These are phyloP conservation scores for Danio aesculapii DNA, from an alignment of 2,797 vertebrate genomes.

Conservation along the genomic window DNA sequence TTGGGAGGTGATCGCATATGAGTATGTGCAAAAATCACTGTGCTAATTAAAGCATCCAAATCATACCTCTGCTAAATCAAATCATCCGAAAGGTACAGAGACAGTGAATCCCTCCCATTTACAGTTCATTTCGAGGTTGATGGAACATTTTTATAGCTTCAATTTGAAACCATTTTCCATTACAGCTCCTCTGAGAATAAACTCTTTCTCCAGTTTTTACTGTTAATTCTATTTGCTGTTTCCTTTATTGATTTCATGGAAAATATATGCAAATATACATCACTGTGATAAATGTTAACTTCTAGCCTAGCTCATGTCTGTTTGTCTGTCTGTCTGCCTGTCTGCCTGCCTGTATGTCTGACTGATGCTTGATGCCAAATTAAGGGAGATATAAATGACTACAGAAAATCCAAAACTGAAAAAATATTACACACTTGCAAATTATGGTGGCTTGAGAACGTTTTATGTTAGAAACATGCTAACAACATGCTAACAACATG, in stretches of 20 bases:
- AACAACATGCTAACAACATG: no score
- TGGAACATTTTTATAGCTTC: neutral
- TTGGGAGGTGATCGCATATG: neutral
- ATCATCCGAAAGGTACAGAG: slow-evolving; percentile 5
- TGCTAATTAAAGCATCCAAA: slow-evolving; percentile 37
- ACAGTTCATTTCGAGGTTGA: slow-evolving; percentile 19
- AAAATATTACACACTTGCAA: no score
- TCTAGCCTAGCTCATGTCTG: neutral
- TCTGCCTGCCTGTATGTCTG: no score
- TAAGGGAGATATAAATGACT: no score
- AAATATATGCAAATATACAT: neutral
- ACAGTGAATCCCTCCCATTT: slow-evolving; percentile 20
- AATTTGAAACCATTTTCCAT: neutral
- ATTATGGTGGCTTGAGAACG: no score
- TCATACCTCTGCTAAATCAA: slow-evolving; percentile 13
- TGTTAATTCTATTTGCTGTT: neutral
- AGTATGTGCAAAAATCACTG: slow-evolving; percentile 7
- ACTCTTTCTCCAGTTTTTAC: neutral
- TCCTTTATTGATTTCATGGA: neutral
- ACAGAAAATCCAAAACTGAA: no score
- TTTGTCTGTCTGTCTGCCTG: no score
- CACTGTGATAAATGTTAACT: neutral
- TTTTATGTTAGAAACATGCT: no score
- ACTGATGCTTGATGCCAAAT: no score
- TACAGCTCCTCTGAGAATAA: neutral